phyloP scores from a whole-genome alignment of 2,113 vertebrate species.

The Myotis lucifugus region DNA sequence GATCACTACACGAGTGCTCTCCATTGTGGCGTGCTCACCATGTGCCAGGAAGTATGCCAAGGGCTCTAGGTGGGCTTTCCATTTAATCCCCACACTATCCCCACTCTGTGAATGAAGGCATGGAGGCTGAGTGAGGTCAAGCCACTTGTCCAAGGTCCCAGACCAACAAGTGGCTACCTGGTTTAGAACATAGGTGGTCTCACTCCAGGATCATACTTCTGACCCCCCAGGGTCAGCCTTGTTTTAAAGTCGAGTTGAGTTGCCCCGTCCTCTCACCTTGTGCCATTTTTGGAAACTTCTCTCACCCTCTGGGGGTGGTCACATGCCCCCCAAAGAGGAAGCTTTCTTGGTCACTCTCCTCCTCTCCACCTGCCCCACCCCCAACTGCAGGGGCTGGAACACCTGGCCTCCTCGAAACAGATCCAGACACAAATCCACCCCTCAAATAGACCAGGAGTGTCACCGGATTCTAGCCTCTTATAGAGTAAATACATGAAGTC shows the following conservation, averaged over 20 bases:
- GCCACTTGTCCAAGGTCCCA: not conserved
- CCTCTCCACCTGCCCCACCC: no score
- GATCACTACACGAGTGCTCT: accelerated
- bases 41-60: no score
- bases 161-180: not conserved
- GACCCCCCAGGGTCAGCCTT: not conserved
- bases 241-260: not conserved
- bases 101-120: not conserved
- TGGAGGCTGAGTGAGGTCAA: not conserved
- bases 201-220: not conserved
- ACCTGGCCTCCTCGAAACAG: constrained; percentile 16
- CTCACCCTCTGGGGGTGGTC: not conserved
- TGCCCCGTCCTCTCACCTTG: not conserved
- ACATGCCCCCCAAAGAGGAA: not conserved
- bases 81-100: not conserved
- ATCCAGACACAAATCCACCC: constrained; percentile 55
- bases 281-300: not conserved
- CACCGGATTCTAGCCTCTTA: constrained; percentile 7
- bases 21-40: accelerated
- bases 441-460: constrained; percentile 49
- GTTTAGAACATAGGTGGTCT: not conserved
- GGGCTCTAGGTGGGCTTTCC: no score
- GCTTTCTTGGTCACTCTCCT: not conserved
- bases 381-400: not conserved
- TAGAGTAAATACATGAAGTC: constrained; percentile 53